Conservation (phyloP, 2,797 vertebrate genomes). For the Sebastes diploproa region DNA sequence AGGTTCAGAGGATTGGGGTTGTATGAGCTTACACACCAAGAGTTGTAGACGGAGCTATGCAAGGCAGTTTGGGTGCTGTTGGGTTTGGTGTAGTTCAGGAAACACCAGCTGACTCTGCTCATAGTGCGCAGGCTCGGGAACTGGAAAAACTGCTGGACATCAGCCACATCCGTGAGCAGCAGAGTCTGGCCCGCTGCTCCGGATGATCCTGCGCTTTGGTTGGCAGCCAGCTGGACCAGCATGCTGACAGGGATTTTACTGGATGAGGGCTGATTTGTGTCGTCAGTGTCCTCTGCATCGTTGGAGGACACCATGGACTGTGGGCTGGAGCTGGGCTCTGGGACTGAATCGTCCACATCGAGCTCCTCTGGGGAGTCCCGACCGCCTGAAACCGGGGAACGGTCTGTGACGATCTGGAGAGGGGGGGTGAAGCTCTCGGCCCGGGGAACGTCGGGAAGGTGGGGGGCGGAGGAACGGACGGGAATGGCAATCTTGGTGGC, state of each 20-base stretch:
- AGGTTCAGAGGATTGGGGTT: conserved; percentile 96
- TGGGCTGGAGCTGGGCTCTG: conserved; percentile 87
- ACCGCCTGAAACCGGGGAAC: conserved; percentile 69
- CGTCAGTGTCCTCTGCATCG: conserved; percentile 75
- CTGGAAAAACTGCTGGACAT: conserved; percentile 91
- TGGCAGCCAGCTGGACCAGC: conserved; percentile 86
- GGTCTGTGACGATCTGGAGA: conserved; percentile 88
- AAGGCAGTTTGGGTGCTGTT: conserved; percentile 85
- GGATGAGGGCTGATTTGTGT: conserved; percentile 69
- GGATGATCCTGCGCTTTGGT: conserved; percentile 72
- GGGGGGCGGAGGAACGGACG: conserved; percentile 78
- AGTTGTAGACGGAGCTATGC: conserved; percentile 92
- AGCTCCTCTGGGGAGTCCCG: conserved; percentile 90
- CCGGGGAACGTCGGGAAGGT: conserved; percentile 79
- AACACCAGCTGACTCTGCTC: conserved; percentile 98
- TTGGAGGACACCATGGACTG: conserved; percentile 83
- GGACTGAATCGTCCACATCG: conserved; percentile 88
- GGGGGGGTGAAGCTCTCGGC: conserved; percentile 87
- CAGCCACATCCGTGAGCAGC: conserved; percentile 86
- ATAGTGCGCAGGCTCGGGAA: conserved; percentile 94
- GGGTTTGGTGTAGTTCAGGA: conserved; percentile 97
- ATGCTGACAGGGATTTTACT: conserved; percentile 85
- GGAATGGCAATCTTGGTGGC: conserved; percentile 68
- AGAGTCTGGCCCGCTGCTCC: conserved; percentile 79
- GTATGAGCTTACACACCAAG: conserved; percentile 95